Conservation (phyloP, 2,113 vertebrate genomes). For the Phylloscopus trochiloides region DNA sequence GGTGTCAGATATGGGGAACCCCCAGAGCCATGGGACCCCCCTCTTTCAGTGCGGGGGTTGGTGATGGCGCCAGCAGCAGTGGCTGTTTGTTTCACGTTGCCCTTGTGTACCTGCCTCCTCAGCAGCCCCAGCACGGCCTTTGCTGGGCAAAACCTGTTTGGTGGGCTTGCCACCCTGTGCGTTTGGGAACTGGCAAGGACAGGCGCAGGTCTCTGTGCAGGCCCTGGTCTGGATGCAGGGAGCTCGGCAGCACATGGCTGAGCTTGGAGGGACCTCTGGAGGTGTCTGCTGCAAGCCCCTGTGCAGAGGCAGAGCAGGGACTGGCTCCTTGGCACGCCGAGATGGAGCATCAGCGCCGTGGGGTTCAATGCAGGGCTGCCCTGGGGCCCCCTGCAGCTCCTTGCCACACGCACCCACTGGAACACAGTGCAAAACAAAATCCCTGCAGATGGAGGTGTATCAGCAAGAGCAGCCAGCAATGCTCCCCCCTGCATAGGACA, state of each 20-base stretch:
- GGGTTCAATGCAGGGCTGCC: background rate
- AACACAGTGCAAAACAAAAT: rapidly evolving
- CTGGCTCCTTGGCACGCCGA: rapidly evolving
- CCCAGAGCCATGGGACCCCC: background rate
- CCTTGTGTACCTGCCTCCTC: rapidly evolving
- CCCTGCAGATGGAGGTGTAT: background rate
- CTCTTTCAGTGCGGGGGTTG: rapidly evolving
- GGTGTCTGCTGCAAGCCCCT: background rate
- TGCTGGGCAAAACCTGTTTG: background rate
- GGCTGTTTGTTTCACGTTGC: rapidly evolving
- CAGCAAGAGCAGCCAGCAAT: background rate
- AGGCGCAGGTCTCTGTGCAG: background rate
- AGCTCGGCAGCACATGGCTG: background rate
- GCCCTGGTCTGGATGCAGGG: background rate
- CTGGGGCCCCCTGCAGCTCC: background rate
- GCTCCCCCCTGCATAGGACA: rapidly evolving
- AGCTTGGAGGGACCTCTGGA: conserved; percentile 62
- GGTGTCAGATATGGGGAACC: background rate
- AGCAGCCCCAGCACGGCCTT: background rate
- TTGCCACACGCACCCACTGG: rapidly evolving
- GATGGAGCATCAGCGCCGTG: rapidly evolving
- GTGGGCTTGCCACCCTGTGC: rapidly evolving
- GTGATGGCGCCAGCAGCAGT: background rate
- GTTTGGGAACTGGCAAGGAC: rapidly evolving
- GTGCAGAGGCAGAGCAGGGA: background rate